Base-by-base conservation (phyloP, 2,797 vertebrate genomes). In the Leuciscus waleckii region DNA sequence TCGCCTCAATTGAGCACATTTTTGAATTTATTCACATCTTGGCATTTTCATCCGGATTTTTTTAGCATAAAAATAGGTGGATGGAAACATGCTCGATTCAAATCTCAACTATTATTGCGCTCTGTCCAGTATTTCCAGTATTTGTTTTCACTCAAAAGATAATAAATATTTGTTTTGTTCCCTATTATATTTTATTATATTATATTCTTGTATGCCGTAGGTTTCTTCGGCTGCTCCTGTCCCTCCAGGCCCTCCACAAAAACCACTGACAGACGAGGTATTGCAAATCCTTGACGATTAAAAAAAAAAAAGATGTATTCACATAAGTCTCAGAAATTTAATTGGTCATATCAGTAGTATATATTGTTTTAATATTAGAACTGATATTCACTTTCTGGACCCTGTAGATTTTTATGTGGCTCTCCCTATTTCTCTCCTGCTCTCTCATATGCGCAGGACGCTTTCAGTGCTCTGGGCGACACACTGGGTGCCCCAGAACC, bases 401-500 rank as follows among this genome's bases (percentile, higher is more conserved):
- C 21, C 1, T 58, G 35, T 9, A 19, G 8, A 49, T 74, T 65
- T 51, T 51, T 51, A 46, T 39, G 3, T 41, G 10, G 0, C 11
- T 58, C 21, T 68, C 67, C 32, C 79, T 1, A 79, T 94, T 85
- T 89, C 90, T 74, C 85, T 92, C 26, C 10, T 35, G 54, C 6
- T 63, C 19, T 71, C 39, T 37, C 68, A 26, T 46, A 8, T 29
- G 16, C 11, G 5, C 56, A 85, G 87, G 94, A 95, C 41, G 92
- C 94, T 87, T 88, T 96, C 56, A 79, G 85, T 0, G 91, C 92
- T 85, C 91, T 95, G 2, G 61, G 87, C 0, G 93, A 93, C 90
- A 87, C 81, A 0, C 77, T 95, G 46, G 70, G 90, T 23, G 23
- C 39, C 9, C 87, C 93, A 58, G 76, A 73, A 88, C 92, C 92